Percentiles rank a stretch among this genome's conserved stretches.
These are phyloP conservation scores for Spisula solida DNA, from an alignment of 2,888 invertebrate genomes.

Conservation along the genomic window DNA sequence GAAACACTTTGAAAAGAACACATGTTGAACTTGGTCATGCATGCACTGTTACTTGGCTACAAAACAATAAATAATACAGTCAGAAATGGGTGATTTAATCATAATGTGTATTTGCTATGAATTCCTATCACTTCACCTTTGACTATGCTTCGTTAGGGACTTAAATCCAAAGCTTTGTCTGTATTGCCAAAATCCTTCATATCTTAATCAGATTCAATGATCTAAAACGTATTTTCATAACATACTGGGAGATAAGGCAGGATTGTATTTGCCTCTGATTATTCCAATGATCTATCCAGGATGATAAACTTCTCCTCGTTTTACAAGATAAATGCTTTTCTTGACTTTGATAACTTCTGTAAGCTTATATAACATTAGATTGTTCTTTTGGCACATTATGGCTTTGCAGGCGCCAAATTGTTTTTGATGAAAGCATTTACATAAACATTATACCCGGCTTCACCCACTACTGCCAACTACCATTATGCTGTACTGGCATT, in stretches of 20 bases:
- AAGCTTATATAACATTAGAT: not conserved
- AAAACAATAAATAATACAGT: not conserved
- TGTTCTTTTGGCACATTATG: not conserved
- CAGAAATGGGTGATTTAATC: not conserved
- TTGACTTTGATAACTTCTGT: slow-evolving; percentile 10
- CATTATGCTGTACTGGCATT: not conserved
- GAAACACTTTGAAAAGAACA: not conserved
- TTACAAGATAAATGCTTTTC: not conserved
- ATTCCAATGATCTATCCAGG: not conserved
- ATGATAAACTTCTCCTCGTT: not conserved
- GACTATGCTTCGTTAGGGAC: slow-evolving; percentile 24
- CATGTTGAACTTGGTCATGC: slow-evolving; percentile 1
- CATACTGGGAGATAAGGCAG: not conserved
- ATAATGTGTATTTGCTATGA: not conserved
- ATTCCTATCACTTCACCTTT: not conserved
- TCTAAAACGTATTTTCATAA: slow-evolving; percentile 43
- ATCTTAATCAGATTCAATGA: slow-evolving; percentile 32
- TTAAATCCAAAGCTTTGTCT: slow-evolving; percentile 18
- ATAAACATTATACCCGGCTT: not conserved
- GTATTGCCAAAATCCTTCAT: slow-evolving; percentile 21
- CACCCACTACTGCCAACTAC: not conserved
- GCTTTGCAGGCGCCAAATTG: not conserved
- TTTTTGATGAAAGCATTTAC: slow-evolving; percentile 3
- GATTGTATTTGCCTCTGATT: not conserved
- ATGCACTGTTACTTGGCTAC: not conserved